Evolutionary conservation across 2,797 vertebrate species (phyloP), one percentile per base, ranked within the genome.

Genomic region (Melanotaenia nigrans): DNA sequence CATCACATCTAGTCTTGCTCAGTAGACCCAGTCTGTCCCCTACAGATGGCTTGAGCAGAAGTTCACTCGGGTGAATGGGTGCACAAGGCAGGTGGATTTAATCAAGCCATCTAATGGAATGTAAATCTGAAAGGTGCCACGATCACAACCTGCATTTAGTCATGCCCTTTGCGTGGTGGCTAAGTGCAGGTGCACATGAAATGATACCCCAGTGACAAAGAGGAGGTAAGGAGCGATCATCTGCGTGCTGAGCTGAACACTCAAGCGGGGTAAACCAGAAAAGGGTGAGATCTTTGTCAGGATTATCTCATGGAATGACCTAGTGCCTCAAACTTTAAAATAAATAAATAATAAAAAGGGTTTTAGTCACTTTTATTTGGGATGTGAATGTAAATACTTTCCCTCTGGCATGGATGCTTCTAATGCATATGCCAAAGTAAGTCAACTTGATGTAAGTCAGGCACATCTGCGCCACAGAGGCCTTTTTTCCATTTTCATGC

Each of bases 41-140:
- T 74, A 33, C 88, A 88, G 90, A 88, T 92, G 86, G 90, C 69
- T 73, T 8, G 49, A 80, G 73, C 85, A 74, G 72, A 73, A 79
- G 83, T 85, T 85, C 40, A 79, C 63, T 64, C 2, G 66, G 78
- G 70, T 85, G 87, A 85, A 78, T 62, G 87, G 76, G 76, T 78
- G 75, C 84, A 67, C 38, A 62, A 85, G 87, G 77, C 89, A 90
- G 89, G 87, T 91, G 90, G 90, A 90, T 88, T 88, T 90, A 89
- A 90, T 92, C 91, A 89, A 82, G 70, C 82, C 69, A 33, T 89
- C 83, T 89, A 93, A 91, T 91, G 88, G 84, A 88, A 93, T 90
- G 88, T 91, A 91, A 90, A 91, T 89, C 85, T 84, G 76, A 83
- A 78, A 78, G 74, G 71, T 77, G 65, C 68, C 62, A 54, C 69